Conservation (phyloP, 2,888 invertebrate genomes). For the Graphium colonna region DNA sequence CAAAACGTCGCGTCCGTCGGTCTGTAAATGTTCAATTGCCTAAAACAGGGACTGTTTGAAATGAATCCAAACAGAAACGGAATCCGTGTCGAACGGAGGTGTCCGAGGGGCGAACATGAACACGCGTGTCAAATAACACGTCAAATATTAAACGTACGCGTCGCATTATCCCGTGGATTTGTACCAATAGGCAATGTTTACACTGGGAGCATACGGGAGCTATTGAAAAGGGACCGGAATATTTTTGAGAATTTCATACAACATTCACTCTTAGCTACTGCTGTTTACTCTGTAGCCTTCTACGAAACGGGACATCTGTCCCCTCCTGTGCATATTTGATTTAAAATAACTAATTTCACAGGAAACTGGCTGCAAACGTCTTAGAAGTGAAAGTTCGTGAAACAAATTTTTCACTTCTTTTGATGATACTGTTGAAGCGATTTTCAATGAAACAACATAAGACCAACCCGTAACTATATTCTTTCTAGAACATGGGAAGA, state of each 20-base stretch:
- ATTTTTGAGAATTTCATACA: constrained; percentile 30
- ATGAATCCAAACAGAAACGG: constrained; percentile 65
- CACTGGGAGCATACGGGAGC: constrained; percentile 59
- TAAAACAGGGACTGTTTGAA: constrained; percentile 57
- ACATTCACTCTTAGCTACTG: not conserved
- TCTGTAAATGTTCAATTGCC: constrained; percentile 51
- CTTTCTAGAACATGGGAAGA: too few relatives aligned
- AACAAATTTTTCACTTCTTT: not conserved
- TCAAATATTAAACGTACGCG: constrained; percentile 71
- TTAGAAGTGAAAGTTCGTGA: not conserved
- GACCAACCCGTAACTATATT: too few relatives aligned
- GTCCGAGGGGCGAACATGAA: constrained; percentile 75
- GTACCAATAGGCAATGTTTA: constrained; percentile 63
- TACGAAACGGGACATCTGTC: constrained; percentile 20
- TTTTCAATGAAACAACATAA: not conserved
- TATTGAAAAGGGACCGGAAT: constrained; percentile 35
- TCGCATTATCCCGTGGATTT: constrained; percentile 68
- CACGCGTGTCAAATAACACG: constrained; percentile 73
- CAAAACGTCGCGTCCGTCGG: too few relatives aligned
- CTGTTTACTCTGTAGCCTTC: constrained; percentile 17
- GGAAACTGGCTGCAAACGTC: too few relatives aligned
- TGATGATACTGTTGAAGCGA: not conserved
- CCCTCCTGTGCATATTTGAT: constrained; percentile 18
- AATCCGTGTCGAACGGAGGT: constrained; percentile 68
- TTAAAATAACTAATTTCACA: constrained; percentile 16